Evolutionary conservation across 2,888 invertebrate species (phyloP), one percentile per base, ranked within the genome.

Genomic region (Euplexia lucipara): DNA sequence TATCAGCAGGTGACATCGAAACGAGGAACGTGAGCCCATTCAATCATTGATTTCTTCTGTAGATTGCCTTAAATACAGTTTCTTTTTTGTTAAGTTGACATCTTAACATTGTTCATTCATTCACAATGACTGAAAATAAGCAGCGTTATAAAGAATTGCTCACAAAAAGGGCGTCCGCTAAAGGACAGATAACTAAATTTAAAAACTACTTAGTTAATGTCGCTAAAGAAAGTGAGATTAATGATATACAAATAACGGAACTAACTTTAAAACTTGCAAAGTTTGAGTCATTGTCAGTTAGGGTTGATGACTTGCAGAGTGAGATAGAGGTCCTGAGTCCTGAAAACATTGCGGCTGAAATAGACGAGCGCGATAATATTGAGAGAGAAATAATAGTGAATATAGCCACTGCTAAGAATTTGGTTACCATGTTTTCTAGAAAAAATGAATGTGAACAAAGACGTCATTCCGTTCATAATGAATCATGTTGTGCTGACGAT

Each of bases 301-400:
- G 42, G 20, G 47, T 75, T 42, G 66, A 79, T 45, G 70, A 67
- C 9, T 51, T 76, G 65, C 78, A 74, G 20, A 64, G 1, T 64
- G 54, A 78, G 6, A 74, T 75, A 16, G 73, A 78, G 48, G 54
- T 70, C 18, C 18, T 74, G 12, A 59, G 53, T 53, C 10, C 61
- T 6, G 54, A 56, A 1, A 67, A 30, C n/a, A 42, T 42, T 42
- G 41, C 10, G 4, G 41, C 18, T 42, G 41, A 42, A 42, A 20
- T 42, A 12, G 41, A 42, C 10, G 41, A 42, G 6, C 41, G 41
- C 2, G 41, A 42, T 20, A 42, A 20, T 12, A 42, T 42, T 20
- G 41, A 42, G 6, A 4, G 12, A 12, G 41, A 42, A 5, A 42
- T 42, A 42, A 6, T 42, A 5, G 12, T 42, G 10, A 42, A 42